Percentiles rank a stretch among this genome's conserved stretches.
Conservation (phyloP, 2,888 invertebrate species). For the Coelinius sp. region DNA sequence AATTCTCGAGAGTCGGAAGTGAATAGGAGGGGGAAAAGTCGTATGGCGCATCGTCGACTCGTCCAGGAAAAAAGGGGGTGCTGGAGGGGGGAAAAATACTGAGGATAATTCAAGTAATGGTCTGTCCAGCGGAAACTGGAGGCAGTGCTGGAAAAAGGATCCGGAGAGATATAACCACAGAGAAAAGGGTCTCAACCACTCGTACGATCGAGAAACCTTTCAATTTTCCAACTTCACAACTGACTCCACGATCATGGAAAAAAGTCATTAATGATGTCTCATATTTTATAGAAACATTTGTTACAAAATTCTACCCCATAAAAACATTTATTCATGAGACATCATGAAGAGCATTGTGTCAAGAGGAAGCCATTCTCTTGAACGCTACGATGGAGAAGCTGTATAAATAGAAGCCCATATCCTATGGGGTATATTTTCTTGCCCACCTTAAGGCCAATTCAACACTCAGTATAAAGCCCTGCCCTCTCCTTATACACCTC, state of each 20-base stretch:
- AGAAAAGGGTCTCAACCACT: slow-evolving; percentile 34
- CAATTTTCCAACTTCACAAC: neutral
- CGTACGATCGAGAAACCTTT: slow-evolving; percentile 50
- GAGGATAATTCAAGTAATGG: slow-evolving; percentile 38
- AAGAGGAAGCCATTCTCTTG: neutral
- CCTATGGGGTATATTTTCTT: slow-evolving; percentile 1
- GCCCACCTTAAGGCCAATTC: neutral
- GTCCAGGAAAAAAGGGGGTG: neutral
- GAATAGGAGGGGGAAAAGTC: neutral
- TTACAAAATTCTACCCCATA: neutral
- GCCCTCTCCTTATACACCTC: neutral
- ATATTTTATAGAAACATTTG: neutral
- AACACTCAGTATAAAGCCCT: neutral
- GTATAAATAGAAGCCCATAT: slow-evolving; percentile 16
- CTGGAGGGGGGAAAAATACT: neutral
- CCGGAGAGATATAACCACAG: slow-evolving; percentile 1
- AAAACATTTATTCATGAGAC: neutral
- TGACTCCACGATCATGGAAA: neutral
- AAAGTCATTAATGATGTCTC: neutral
- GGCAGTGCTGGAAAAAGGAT: slow-evolving; percentile 23
- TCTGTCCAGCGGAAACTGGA: slow-evolving; percentile 26
- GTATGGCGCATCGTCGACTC: neutral
- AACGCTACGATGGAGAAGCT: neutral
- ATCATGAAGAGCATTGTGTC: neutral
- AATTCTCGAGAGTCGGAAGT: slow-evolving; percentile 19